These are phyloP conservation scores for Haliclystus octoradiatus DNA, from an alignment of 30 jellyfish, hydroid and myxozoan genomes.

Conservation along the genomic window DNA sequence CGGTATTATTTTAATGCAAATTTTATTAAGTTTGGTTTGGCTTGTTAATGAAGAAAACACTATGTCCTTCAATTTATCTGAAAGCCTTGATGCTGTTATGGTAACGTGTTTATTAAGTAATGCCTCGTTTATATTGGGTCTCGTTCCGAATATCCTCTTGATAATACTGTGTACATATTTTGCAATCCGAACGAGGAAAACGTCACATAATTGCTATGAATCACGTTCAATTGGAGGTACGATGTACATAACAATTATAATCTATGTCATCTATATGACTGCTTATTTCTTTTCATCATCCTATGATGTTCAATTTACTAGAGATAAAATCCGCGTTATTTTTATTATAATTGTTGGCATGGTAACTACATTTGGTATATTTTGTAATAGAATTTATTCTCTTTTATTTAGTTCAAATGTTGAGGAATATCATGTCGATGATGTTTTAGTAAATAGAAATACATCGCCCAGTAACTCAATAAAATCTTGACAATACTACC, in stretches of 20 bases:
- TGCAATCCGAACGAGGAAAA: slow-evolving; percentile 19
- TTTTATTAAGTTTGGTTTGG: slow-evolving; percentile 19
- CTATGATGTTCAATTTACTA: slow-evolving; percentile 3
- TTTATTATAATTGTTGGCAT: slow-evolving; percentile 14
- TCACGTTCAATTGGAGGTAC: slow-evolving; percentile 17
- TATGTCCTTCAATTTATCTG: background rate
- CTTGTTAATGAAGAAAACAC: background rate
- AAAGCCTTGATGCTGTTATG: background rate
- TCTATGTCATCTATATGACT: slow-evolving; percentile 21
- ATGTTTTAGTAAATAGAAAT: no score
- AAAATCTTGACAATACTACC: no score
- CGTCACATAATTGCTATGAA: slow-evolving; percentile 27
- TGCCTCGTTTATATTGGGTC: background rate
- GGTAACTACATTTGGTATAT: slow-evolving; percentile 16
- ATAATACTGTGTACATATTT: slow-evolving; percentile 24
- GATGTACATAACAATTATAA: slow-evolving; percentile 24
- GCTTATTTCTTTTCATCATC: slow-evolving; percentile 5
- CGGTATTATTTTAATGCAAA: slow-evolving; percentile 2
- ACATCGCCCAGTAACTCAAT: no score
- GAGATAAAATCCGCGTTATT: slow-evolving; percentile 1
- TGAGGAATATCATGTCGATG: no score
- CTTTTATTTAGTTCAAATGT: no score
- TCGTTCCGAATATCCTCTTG: slow-evolving; percentile 10
- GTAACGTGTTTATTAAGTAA: slow-evolving; percentile 3
- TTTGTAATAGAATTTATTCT: background rate